Evolutionary conservation across 2,113 vertebrate genomes (phyloP).

Genomic region (human): GRCh38 chr5:109134501-109135000

Average conservation of each 20-base stretch:
- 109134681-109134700: not conserved
- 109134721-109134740: not conserved
- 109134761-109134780: not conserved
- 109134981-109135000: not conserved
- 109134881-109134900: not conserved
- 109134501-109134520: not conserved
- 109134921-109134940: not conserved
- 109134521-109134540: not conserved
- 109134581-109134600: not conserved
- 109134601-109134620: not conserved
- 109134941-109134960: not conserved
- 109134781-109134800: not conserved
- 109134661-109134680: not conserved
- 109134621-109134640: not conserved
- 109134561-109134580: not conserved
- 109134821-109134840: not conserved
- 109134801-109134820: not conserved
- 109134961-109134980: not conserved
- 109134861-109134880: not conserved
- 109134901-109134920: not conserved
- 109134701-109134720: not conserved
- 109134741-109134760: not conserved
- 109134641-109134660: not conserved
- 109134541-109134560: conserved; percentile 7
- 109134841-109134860: not conserved